Evolutionary conservation across 2,888 invertebrate genomes (phyloP).

Genomic region (Sesia apiformis): DNA sequence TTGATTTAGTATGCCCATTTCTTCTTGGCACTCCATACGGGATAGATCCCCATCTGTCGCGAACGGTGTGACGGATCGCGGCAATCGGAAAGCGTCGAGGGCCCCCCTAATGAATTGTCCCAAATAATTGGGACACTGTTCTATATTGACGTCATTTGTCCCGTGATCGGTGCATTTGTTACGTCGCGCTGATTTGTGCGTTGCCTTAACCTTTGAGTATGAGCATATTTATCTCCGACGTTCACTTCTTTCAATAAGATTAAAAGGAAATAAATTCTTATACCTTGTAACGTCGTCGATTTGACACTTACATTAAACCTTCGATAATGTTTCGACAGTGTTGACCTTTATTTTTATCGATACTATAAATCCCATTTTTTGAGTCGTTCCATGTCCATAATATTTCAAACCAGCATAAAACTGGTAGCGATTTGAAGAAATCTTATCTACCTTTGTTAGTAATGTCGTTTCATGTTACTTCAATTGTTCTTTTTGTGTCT

Average conservation of each 20-base stretch:
- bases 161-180: conserved; percentile 66
- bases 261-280: conserved; percentile 9
- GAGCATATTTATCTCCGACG: conserved; percentile 32
- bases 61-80: conserved; percentile 58
- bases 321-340: too few species aligned
- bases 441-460: too few species aligned
- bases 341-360: too few species aligned
- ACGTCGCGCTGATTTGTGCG: conserved; percentile 61
- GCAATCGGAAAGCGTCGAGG: conserved; percentile 60
- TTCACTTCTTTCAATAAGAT: conserved; percentile 15
- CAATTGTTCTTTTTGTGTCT: too few species aligned
- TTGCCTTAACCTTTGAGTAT: conserved; percentile 53
- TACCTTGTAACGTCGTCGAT: too few species aligned
- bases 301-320: too few species aligned
- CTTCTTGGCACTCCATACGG: conserved; percentile 67
- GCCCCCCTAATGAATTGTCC: conserved; percentile 70
- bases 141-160: conserved; percentile 69
- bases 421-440: too few species aligned
- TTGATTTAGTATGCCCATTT: conserved; percentile 69
- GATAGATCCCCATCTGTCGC: conserved; percentile 64
- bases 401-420: too few species aligned
- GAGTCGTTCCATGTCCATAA: too few species aligned
- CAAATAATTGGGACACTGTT: conserved; percentile 72
- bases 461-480: too few species aligned
- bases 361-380: too few species aligned